phyloP scores from a whole-genome alignment of 2,797 vertebrate genomes.

The Podarcis siculus region DNA sequence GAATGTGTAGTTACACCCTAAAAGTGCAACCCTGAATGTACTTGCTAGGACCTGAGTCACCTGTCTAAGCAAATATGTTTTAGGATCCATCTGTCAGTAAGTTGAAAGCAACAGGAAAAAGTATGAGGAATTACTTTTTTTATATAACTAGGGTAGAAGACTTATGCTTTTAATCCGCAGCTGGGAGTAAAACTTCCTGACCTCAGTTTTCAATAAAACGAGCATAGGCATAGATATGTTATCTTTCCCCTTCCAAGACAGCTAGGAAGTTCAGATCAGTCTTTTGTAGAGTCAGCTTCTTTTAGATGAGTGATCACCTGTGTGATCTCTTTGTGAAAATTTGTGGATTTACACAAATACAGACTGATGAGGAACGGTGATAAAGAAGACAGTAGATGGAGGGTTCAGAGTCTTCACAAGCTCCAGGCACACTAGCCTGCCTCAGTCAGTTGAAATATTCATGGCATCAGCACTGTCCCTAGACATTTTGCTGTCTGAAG shows the following conservation, averaged over 20 bases:
- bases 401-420: background rate
- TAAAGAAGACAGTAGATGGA: background rate
- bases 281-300: background rate
- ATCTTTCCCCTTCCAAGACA: background rate
- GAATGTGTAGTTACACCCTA: constrained; percentile 1
- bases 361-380: background rate
- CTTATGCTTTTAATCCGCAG: background rate
- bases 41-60: constrained; percentile 8
- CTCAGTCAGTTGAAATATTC: background rate
- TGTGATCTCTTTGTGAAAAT: background rate
- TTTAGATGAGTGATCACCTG: background rate
- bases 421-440: background rate
- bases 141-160: background rate
- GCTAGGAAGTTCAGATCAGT: background rate
- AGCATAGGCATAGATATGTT: background rate
- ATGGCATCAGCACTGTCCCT: background rate
- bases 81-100: background rate
- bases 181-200: background rate
- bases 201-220: constrained; percentile 7
- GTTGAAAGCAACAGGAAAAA: background rate
- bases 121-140: background rate
- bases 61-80: constrained; percentile 2
- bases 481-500: too few species aligned
- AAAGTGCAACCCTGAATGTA: background rate
- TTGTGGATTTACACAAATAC: background rate